Conservation (phyloP, 2,888 invertebrate species). For the Liopterus haemorrhoidalis region DNA sequence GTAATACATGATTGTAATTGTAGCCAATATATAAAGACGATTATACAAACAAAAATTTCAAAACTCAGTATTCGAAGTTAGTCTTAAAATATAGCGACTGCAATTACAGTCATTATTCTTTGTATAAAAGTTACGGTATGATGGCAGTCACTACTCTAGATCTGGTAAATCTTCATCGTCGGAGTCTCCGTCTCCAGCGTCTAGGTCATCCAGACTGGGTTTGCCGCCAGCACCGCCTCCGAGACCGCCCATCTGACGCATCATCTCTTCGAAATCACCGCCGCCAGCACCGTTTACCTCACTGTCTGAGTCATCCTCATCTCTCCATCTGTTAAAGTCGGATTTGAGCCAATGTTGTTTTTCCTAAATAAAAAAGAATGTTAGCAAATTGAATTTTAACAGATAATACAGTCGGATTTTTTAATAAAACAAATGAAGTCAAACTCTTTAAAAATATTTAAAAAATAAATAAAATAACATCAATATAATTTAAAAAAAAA, state of each 20-base stretch:
- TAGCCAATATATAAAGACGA: constrained; percentile 18
- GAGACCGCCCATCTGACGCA: constrained; percentile 65
- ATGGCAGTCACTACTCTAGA: constrained; percentile 51
- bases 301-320: constrained; percentile 89
- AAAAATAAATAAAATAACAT: too few species aligned
- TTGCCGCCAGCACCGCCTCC: constrained; percentile 52
- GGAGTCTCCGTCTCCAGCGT: constrained; percentile 57
- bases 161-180: constrained; percentile 77
- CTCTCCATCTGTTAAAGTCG: constrained; percentile 97
- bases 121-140: constrained; percentile 19
- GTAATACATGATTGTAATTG: constrained; percentile 20
- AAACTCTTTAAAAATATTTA: too few species aligned
- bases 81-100: constrained; percentile 13
- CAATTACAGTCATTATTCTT: constrained; percentile 17
- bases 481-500: too few species aligned
- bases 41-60: too few species aligned
- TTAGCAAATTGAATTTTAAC: too few species aligned
- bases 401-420: too few species aligned
- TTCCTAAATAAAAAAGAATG: too few species aligned
- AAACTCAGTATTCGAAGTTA: too few species aligned
- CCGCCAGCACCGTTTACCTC: constrained; percentile 52
- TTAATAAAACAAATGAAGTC: too few species aligned
- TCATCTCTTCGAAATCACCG: constrained; percentile 64
- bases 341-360: constrained; percentile 95
- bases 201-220: constrained; percentile 70